Percentiles rank a stretch among this genome's conserved stretches.
Evolutionary conservation across 1,140 invertebrate species (phyloP).

Genomic region (Leptopilina clavipes): DNA sequence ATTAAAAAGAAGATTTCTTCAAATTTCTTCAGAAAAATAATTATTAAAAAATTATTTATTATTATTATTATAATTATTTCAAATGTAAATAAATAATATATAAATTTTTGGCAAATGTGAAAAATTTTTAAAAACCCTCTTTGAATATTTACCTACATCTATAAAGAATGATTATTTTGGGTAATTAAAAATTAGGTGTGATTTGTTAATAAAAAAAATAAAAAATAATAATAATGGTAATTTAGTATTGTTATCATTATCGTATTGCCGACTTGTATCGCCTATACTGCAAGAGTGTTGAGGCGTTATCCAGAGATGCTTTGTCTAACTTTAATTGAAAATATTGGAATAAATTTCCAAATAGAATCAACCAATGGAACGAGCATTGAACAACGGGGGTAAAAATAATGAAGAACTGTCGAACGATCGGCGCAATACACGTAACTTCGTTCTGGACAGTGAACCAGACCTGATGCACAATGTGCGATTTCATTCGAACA

Average conservation of each 20-base stretch:
- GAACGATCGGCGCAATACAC: constrained; percentile 16
- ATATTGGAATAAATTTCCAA: constrained; percentile 75
- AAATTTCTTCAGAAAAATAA: too few relatives aligned
- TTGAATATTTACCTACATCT: too few relatives aligned
- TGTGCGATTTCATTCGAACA: constrained; percentile 13
- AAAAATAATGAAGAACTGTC: constrained; percentile 65
- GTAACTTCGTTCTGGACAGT: constrained; percentile 32
- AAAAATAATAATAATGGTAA: constrained; percentile 3
- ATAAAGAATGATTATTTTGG: too few relatives aligned
- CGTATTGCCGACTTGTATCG: not conserved
- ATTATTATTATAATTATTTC: too few relatives aligned
- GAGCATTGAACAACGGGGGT: constrained; percentile 52
- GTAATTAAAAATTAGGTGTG: too few relatives aligned
- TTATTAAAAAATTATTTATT: too few relatives aligned
- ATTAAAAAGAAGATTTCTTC: too few relatives aligned
- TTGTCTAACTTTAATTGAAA: constrained; percentile 75
- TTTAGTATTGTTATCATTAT: not conserved
- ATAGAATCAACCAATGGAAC: constrained; percentile 54
- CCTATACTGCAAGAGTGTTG: not conserved
- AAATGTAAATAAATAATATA: too few relatives aligned
- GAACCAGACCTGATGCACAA: constrained; percentile 20
- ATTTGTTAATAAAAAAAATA: not conserved
- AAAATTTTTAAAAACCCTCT: too few relatives aligned
- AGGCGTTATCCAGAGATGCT: constrained; percentile 64
- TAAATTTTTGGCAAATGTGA: too few relatives aligned